Percentiles rank a stretch among this genome's conserved stretches.
phyloP scores from a whole-genome alignment of 2,113 vertebrate genomes.

The Tupaia tana region DNA sequence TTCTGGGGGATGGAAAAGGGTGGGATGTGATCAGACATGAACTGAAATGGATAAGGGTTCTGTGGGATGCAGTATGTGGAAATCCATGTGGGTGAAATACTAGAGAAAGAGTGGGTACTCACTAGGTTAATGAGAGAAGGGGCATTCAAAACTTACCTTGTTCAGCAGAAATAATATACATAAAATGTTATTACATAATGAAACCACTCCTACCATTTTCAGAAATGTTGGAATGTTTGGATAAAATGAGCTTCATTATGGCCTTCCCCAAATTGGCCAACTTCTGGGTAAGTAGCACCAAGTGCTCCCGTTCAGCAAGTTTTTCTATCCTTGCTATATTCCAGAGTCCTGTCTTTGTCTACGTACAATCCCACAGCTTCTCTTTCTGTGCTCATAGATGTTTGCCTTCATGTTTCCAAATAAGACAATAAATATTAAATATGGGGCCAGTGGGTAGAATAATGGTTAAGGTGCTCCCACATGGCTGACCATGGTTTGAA shows the following conservation, averaged over 20 bases:
- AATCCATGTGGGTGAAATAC: too few species aligned
- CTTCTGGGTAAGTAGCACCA: too few species aligned
- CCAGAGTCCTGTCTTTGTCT: background rate
- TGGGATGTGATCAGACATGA: too few species aligned
- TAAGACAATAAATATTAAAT: background rate
- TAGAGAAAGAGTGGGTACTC: too few species aligned
- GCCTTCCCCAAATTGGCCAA: background rate
- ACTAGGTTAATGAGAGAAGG: too few species aligned
- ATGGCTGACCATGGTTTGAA: too few species aligned
- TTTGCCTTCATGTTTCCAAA: background rate
- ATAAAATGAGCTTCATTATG: background rate
- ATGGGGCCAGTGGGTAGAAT: too few species aligned
- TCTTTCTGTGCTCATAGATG: background rate
- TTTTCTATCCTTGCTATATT: background rate
- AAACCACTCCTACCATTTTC: background rate
- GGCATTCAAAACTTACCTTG: background rate
- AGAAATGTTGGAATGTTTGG: background rate
- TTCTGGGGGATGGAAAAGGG: too few species aligned
- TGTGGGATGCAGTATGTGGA: too few species aligned
- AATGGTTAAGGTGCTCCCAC: too few species aligned
- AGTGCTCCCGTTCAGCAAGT: background rate
- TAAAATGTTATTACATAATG: background rate
- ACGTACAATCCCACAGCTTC: background rate
- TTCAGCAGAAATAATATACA: slow-evolving; percentile 31
- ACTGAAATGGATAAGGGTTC: too few species aligned